phyloP scores from a whole-genome alignment of 2,888 invertebrate species.

The Hydrotaea cyrtoneurina region DNA sequence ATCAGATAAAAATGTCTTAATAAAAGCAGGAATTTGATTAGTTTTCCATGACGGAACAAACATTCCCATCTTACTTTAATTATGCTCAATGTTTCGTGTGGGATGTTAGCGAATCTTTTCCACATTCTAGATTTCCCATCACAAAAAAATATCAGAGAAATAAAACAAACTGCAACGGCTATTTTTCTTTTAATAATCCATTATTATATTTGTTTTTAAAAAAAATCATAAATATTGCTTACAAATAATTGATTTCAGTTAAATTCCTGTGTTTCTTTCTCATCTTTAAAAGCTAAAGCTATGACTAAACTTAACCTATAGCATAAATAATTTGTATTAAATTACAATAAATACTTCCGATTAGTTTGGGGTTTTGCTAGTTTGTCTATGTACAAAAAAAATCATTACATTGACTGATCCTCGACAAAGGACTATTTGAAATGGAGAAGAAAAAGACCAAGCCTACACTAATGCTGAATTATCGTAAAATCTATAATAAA shows the following conservation, averaged over 20 bases:
- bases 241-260: constrained; percentile 57
- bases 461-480: constrained; percentile 8
- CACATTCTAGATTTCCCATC: no score
- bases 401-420: neutral
- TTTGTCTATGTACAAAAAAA: constrained; percentile 9
- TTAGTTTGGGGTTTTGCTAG: constrained; percentile 23
- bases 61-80: no score
- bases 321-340: constrained; percentile 38
- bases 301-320: constrained; percentile 20
- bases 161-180: neutral
- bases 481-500: constrained; percentile 22
- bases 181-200: constrained; percentile 13
- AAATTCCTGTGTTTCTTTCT: constrained; percentile 61
- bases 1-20: no score
- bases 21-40: no score
- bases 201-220: constrained; percentile 43
- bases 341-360: constrained; percentile 43
- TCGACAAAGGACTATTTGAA: neutral
- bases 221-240: constrained; percentile 66
- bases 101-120: no score
- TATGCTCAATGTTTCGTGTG: no score
- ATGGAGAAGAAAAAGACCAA: constrained; percentile 4
- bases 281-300: constrained; percentile 39
- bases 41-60: no score
- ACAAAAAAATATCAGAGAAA: no score